Conservation (phyloP, 2,797 vertebrate species). For the Alca torda region DNA sequence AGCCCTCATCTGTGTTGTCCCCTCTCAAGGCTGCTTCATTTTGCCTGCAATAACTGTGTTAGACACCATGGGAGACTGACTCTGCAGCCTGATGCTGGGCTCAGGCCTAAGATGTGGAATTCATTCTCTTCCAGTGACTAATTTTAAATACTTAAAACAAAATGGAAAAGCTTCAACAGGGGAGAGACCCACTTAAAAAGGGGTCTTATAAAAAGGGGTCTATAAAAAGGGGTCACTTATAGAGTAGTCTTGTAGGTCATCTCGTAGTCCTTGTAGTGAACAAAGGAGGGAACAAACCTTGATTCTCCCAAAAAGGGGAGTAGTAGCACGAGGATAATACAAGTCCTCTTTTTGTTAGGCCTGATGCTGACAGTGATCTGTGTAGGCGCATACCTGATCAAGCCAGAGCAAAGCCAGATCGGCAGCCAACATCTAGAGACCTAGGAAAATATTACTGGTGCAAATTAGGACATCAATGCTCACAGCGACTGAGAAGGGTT, state of each 20-base stretch:
- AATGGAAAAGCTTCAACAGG: not conserved
- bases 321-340: not conserved
- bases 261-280: not conserved
- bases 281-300: not conserved
- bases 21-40: not conserved
- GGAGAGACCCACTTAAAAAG: not conserved
- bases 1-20: not conserved
- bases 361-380: not conserved
- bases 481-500: not conserved
- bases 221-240: not conserved
- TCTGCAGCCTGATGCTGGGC: not conserved
- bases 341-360: not conserved
- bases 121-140: not conserved
- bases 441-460: not conserved
- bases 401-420: not conserved
- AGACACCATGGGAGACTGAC: not conserved
- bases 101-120: not conserved
- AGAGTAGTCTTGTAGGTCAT: not conserved
- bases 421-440: not conserved
- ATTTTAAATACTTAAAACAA: not conserved
- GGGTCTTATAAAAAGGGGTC: not conserved
- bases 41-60: not conserved
- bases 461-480: not conserved
- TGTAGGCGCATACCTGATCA: not conserved
- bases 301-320: not conserved